Evolutionary conservation across 2,113 vertebrate genomes (phyloP), one percentile per base, ranked within the genome.

Genomic region (Pavo muticus): DNA sequence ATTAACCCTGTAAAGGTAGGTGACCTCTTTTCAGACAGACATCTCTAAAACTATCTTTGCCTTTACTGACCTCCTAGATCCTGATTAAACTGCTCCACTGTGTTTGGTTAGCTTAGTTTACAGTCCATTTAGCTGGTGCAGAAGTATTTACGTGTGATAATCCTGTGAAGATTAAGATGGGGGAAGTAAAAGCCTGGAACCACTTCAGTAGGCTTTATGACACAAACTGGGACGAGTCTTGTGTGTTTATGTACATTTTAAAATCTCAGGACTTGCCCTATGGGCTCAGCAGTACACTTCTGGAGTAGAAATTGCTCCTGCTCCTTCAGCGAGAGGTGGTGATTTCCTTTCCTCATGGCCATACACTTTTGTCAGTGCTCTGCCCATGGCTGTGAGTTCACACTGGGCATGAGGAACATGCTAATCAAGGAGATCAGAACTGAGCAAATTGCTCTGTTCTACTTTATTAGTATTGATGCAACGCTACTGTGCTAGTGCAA

Each of bases 101-200:
- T 92, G 39, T 96, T 97, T 93, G 64, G 87, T 95, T 94, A 67
- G 35, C 67, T 91, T 87, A 48, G 70, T 97, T 97, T 96, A 87
- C 84, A 95, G 76, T 52, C 64, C 40, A 75, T 96, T 95, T 86
- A 84, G 69, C 67, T 86, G 42, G 23, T 19, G 37, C 48, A 67
- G 86, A 89, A 86, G 42, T 91, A 67, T 96, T 90, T 94, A 56
- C 56, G 4, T 84, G 76, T 65, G 29, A 50, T 95, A 81, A 94
- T 84, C 45, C 59, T 61, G 48, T 68, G 44, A 82, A 47, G 73
- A 87, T 89, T 91, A 80, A 74, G 50, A 80, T 42, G 23, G 45
- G 48, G 29, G 11, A 94, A 61, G 42, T 81, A 40, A 79, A 94
- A 88, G 35, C 17, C 23, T 88, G 65, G 61, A 84, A 77, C 7